phyloP scores from a whole-genome alignment of 35 echinoderm and acorn worm genomes.

The Chiridota heheva region DNA sequence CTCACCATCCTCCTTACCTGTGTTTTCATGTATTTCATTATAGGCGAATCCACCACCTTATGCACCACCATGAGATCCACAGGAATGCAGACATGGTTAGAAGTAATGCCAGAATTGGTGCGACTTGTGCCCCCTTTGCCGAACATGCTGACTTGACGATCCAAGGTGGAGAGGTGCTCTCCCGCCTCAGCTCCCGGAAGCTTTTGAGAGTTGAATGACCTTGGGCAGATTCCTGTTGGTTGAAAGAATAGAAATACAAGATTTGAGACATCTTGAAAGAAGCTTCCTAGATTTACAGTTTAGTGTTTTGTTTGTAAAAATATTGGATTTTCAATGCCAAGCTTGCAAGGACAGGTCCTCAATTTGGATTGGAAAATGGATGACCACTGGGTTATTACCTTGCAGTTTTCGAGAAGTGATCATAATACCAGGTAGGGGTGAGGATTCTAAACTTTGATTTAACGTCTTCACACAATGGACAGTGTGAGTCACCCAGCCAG shows the following conservation, averaged over 20 bases:
- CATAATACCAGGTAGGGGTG: too few species aligned
- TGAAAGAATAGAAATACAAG: constrained; percentile 22
- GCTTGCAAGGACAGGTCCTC: too few species aligned
- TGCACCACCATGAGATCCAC: constrained; percentile 67
- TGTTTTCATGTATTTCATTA: constrained; percentile 81
- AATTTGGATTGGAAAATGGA: too few species aligned
- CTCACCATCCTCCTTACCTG: too few species aligned
- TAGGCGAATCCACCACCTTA: constrained; percentile 71
- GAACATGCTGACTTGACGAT: constrained; percentile 95
- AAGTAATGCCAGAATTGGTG: constrained; percentile 74
- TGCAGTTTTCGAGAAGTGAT: too few species aligned
- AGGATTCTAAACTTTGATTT: too few species aligned
- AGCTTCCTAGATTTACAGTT: too few species aligned
- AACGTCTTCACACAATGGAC: too few species aligned
- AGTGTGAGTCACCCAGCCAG: too few species aligned
- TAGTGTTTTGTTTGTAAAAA: too few species aligned
- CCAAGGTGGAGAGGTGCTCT: constrained; percentile 93
- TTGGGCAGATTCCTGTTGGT: constrained; percentile 45
- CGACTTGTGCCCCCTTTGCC: constrained; percentile 61
- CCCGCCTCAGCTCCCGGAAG: constrained; percentile 73
- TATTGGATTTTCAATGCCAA: too few species aligned
- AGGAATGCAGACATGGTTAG: constrained; percentile 59
- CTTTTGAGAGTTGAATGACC: constrained; percentile 81
- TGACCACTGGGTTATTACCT: too few species aligned
- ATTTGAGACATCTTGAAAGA: not conserved